A percentile compares a stretch with the other conserved stretches of the same genome.
phyloP scores from a whole-genome alignment of 2,113 vertebrate genomes.

The Atrichornis clamosus region DNA sequence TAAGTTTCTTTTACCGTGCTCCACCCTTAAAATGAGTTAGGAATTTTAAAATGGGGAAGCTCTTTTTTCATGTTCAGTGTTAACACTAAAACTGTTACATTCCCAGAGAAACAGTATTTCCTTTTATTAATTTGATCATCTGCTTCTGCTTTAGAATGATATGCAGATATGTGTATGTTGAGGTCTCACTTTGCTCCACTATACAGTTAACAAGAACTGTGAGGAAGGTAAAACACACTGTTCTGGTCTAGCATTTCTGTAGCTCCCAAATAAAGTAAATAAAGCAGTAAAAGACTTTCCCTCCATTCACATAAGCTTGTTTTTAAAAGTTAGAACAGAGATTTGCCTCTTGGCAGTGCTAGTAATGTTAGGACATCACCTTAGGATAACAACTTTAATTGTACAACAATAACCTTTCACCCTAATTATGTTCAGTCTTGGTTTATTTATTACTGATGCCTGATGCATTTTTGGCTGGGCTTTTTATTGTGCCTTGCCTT shows the following conservation, averaged over 20 bases:
- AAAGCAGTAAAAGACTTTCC: not conserved
- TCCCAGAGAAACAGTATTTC: not conserved
- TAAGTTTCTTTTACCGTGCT: not conserved
- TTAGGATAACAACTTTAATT: slow-evolving; percentile 34
- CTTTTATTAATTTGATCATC: not conserved
- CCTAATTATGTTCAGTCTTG: slow-evolving; percentile 8
- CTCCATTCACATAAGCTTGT: not conserved
- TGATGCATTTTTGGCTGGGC: not conserved
- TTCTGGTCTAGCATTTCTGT: not conserved
- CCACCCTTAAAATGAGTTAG: not conserved
- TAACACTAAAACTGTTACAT: not conserved
- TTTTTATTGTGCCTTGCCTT: not conserved
- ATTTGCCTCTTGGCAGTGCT: not conserved
- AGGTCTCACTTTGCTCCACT: not conserved
- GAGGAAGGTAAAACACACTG: not conserved
- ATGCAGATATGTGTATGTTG: not conserved
- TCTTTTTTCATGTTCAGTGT: not conserved
- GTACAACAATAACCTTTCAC: slow-evolving; percentile 42
- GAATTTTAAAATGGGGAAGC: not conserved
- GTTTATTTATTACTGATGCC: slow-evolving; percentile 35
- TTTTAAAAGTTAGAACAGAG: not conserved
- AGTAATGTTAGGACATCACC: not conserved
- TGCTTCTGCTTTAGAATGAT: not conserved
- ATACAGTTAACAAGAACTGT: not conserved
- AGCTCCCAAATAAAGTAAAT: not conserved